phyloP scores from a whole-genome alignment of 2,113 vertebrate genomes.

The Thamnaconus septentrionalis region DNA sequence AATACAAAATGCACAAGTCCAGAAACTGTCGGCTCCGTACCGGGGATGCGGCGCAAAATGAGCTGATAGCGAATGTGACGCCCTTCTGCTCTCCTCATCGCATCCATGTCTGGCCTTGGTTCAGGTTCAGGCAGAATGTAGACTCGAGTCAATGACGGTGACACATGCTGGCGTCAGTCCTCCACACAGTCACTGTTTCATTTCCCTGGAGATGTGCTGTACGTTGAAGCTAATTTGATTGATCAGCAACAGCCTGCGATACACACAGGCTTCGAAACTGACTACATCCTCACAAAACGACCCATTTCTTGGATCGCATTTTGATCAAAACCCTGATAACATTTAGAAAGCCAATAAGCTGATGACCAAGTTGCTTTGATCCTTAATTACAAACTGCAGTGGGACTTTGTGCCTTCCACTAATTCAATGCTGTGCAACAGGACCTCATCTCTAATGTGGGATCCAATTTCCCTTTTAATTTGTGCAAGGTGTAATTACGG shows the following conservation, averaged over 20 bases:
- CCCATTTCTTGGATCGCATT: too few relatives aligned
- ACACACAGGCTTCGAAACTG: neutral
- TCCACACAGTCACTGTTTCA: neutral
- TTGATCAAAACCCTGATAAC: too few relatives aligned
- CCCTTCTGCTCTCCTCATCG: constrained; percentile 20
- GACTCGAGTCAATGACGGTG: constrained; percentile 3
- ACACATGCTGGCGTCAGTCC: neutral
- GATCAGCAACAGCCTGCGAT: neutral
- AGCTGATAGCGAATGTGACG: constrained; percentile 44
- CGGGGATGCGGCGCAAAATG: constrained; percentile 43
- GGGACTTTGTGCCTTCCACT: too few relatives aligned
- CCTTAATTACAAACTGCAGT: too few relatives aligned
- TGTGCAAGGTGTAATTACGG: too few relatives aligned
- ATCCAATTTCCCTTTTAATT: too few relatives aligned
- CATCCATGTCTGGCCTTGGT: constrained; percentile 15
- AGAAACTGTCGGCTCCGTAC: constrained; percentile 34
- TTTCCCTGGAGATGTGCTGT: neutral
- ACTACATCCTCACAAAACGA: too few relatives aligned
- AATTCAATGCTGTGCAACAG: too few relatives aligned
- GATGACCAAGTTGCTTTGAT: too few relatives aligned
- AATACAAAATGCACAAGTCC: constrained; percentile 45
- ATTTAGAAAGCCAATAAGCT: too few relatives aligned
- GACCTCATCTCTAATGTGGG: too few relatives aligned
- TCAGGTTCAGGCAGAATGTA: constrained; percentile 9
- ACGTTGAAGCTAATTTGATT: neutral